These are phyloP conservation scores for Pseudomugil gertrudae DNA, from an alignment of 2,797 vertebrate genomes.

Conservation along the genomic window DNA sequence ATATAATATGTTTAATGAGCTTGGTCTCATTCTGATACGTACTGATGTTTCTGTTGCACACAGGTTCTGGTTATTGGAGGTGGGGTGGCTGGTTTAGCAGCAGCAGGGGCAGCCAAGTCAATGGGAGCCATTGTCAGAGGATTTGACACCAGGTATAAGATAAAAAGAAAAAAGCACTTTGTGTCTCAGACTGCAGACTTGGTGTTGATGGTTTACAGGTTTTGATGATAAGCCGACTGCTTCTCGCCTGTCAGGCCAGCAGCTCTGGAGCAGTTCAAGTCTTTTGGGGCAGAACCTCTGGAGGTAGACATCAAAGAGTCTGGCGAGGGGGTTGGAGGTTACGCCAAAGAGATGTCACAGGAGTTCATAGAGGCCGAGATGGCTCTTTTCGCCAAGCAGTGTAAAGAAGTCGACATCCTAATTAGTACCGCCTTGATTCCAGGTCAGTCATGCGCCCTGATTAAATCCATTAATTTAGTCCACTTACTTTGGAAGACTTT, in stretches of 20 bases:
- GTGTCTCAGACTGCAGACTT: not conserved
- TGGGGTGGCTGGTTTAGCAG: conserved; percentile 84
- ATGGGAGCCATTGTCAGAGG: conserved; percentile 86
- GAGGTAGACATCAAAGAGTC: conserved; percentile 79
- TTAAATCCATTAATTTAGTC: not conserved
- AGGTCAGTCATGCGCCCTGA: conserved; percentile 55
- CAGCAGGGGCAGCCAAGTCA: conserved; percentile 86
- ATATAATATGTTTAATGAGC: not conserved
- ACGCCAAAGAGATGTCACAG: conserved; percentile 84
- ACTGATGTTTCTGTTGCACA: conserved; percentile 24
- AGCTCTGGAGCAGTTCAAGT: conserved; percentile 85
- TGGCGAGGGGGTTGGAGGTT: conserved; percentile 82
- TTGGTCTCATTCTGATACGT: not conserved
- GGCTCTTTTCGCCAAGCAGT: conserved; percentile 79
- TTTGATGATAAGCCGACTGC: conserved; percentile 11
- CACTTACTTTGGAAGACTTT: not conserved
- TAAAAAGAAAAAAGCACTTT: not conserved
- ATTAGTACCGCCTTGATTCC: conserved; percentile 82
- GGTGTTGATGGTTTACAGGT: not conserved
- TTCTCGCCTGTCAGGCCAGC: conserved; percentile 67
- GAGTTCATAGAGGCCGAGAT: conserved; percentile 85
- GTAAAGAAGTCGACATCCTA: conserved; percentile 80
- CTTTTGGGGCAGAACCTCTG: conserved; percentile 81
- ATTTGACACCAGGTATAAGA: conserved; percentile 83
- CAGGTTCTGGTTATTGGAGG: conserved; percentile 86